These are phyloP conservation scores for Enteromius anoplus DNA, from an alignment of 2,797 vertebrate species.

Conservation along the genomic window DNA sequence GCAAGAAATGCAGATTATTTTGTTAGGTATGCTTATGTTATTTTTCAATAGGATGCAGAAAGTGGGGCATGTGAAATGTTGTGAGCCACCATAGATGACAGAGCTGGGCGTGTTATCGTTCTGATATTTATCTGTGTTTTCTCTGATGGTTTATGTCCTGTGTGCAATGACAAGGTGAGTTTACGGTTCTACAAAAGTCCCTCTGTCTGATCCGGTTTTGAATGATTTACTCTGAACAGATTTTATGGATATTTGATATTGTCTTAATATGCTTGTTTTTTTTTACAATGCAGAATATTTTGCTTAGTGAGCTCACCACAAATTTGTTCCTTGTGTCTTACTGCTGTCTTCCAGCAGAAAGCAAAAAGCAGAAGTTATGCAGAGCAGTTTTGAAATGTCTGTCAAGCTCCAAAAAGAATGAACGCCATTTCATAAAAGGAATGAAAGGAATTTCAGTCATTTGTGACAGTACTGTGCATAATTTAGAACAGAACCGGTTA, in stretches of 20 bases:
- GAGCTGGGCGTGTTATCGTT: background rate
- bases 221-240: background rate
- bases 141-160: background rate
- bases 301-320: background rate
- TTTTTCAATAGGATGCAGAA: background rate
- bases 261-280: background rate
- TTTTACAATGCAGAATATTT: background rate
- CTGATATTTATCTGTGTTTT: background rate
- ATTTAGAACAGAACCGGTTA: background rate
- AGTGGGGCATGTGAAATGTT: background rate
- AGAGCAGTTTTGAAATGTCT: background rate
- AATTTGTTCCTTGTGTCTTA: background rate
- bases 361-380: background rate
- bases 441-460: background rate
- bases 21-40: background rate
- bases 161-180: background rate
- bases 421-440: background rate
- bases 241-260: background rate
- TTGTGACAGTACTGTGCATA: background rate
- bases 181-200: conserved; percentile 10
- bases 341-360: background rate
- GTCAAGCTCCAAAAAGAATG: background rate
- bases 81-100: background rate
- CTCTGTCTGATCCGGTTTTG: background rate
- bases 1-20: background rate